These are phyloP conservation scores for Zeugodacus cucurbitae DNA, from an alignment of 1,140 invertebrate species.

Conservation along the genomic window DNA sequence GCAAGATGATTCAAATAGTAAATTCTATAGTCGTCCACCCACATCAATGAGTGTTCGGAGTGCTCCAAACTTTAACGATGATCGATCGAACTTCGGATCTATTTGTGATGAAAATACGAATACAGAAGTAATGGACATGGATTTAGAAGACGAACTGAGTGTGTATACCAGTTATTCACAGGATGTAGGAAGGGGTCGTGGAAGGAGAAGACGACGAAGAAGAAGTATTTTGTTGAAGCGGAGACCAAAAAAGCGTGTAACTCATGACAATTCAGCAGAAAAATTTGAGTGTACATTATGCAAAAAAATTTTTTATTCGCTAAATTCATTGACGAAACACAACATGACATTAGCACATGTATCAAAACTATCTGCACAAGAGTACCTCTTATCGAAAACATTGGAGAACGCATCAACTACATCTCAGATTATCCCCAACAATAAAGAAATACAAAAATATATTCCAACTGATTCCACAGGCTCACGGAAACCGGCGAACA, in stretches of 20 bases:
- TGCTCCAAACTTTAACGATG: constrained; percentile 61
- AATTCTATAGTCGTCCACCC: constrained; percentile 54
- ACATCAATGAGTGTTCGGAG: constrained; percentile 64
- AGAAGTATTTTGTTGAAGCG: constrained; percentile 58
- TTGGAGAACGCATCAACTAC: not conserved
- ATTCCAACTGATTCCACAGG: not conserved
- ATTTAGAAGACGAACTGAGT: constrained; percentile 63
- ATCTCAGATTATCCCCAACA: no score
- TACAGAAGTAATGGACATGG: constrained; percentile 64
- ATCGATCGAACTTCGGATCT: constrained; percentile 57
- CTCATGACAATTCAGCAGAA: constrained; percentile 46
- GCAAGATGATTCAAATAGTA: constrained; percentile 47
- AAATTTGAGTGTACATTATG: constrained; percentile 67
- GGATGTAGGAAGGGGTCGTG: constrained; percentile 53
- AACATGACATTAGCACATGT: constrained; percentile 69
- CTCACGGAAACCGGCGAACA: not conserved
- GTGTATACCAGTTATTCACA: constrained; percentile 64
- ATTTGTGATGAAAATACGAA: constrained; percentile 62
- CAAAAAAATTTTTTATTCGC: constrained; percentile 66
- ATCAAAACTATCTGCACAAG: constrained; percentile 68
- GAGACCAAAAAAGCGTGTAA: constrained; percentile 54
- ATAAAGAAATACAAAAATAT: not conserved
- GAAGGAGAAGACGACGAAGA: constrained; percentile 49
- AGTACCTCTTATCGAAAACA: constrained; percentile 62
- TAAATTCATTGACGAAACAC: constrained; percentile 67